Base-by-base conservation (phyloP, 1,140 invertebrate genomes). In the Hermetia illucens region DNA sequence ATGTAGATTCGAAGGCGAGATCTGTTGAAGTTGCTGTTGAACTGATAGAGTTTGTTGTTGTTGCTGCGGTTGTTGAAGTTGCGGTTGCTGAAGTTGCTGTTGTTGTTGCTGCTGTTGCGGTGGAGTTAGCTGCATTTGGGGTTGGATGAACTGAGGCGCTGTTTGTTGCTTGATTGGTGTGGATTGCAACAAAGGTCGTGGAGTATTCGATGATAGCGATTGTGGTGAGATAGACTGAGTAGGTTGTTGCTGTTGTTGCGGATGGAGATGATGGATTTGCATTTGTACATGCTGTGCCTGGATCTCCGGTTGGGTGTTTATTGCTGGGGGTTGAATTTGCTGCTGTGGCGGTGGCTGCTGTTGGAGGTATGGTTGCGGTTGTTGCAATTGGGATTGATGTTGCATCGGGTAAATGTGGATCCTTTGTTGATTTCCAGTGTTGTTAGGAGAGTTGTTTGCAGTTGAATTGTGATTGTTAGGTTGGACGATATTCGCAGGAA, bases 341-440 rank as follows among this genome's bases (percentile, higher is more conserved):
- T 30, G 48, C 22, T 43, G 38, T 9, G 42, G 24, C 25, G 56
- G 50, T 18, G 45, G 53, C 22, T 56, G 51, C 17, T 38, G 17
- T 31, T 12, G 9, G 9, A 16, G 29, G 12, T 33, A 15, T n/a
- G 46, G 49, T 33, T 52, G 40, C 13, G 41, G 45, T 15, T 51
- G 47, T 31, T 49, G 48, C 10, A 54, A 53, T 46, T 59, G 58
- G 18, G 36, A 12, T n/a, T 34, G 32, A 17, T 38, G 29, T 38
- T 59, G 57, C 51, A 57, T 59, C 13, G 57, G 56, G 44, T 59
- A 60, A 1, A 59, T 55, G 20, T 59, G 54, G 22, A 60, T 60
- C 2, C 54, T 36, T 21, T 45, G 46, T 5, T 13, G 27, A 41
- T 40, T 51, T 17, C 39, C 5, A 19, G 5, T 25, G 40, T 25